These are phyloP conservation scores for Clarias batrachus DNA, from an alignment of 2,113 vertebrate species.

Conservation along the genomic window DNA sequence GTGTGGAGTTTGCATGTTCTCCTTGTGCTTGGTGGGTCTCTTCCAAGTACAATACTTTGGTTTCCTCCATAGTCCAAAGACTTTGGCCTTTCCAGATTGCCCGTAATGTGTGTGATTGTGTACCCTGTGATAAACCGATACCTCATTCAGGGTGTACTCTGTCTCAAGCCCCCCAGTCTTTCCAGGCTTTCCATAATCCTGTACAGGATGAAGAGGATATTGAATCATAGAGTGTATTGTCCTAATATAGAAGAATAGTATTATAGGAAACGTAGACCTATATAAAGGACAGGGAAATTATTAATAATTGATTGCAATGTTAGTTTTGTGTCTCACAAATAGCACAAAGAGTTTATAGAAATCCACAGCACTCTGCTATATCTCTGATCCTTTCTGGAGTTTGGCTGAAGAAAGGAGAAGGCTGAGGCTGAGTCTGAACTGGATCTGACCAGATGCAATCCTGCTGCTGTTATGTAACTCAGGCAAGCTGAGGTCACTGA, in stretches of 20 bases:
- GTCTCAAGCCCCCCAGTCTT: too few species aligned
- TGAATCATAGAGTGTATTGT: not conserved
- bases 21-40: too few species aligned
- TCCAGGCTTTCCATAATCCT: too few species aligned
- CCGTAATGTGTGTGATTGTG: too few species aligned
- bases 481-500: slow-evolving; percentile 66
- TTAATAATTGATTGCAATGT: not conserved
- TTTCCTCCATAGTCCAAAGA: too few species aligned
- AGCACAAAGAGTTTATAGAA: slow-evolving; percentile 28
- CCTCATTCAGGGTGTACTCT: too few species aligned
- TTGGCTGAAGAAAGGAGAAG: slow-evolving; percentile 51
- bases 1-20: too few species aligned
- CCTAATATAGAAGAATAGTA: not conserved
- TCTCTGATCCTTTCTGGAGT: slow-evolving; percentile 64
- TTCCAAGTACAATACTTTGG: too few species aligned
- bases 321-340: not conserved
- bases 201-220: too few species aligned
- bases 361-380: slow-evolving; percentile 65
- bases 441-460: slow-evolving; percentile 61
- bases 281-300: not conserved
- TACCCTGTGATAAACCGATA: too few species aligned
- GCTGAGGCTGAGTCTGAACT: slow-evolving; percentile 59
- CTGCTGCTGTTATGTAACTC: slow-evolving; percentile 65
- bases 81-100: too few species aligned
- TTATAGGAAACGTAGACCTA: not conserved